Evolutionary conservation across 2,113 vertebrate species (phyloP).

Genomic region (Herpailurus yagouaroundi): DNA sequence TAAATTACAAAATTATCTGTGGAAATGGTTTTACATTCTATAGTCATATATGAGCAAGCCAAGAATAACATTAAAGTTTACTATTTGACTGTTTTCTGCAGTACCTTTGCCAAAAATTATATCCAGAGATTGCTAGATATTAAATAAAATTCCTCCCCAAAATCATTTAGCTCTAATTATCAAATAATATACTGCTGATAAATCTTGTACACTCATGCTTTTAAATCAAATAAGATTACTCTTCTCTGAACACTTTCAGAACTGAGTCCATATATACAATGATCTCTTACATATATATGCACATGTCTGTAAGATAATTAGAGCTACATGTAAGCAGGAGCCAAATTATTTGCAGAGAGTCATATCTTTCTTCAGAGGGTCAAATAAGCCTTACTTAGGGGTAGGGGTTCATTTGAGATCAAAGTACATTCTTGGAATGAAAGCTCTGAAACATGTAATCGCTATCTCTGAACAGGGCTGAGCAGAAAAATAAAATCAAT

Average conservation of each 20-base stretch:
- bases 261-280: neutral
- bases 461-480: neutral
- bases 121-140: neutral
- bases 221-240: constrained; percentile 43
- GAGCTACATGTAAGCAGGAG: neutral
- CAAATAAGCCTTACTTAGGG: neutral
- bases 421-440: neutral
- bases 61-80: constrained; percentile 22
- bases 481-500: neutral
- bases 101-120: constrained; percentile 42
- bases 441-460: constrained; percentile 37
- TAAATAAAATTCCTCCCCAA: constrained; percentile 22
- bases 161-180: constrained; percentile 48
- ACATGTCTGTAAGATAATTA: neutral
- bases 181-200: constrained; percentile 50
- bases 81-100: constrained; percentile 5
- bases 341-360: neutral
- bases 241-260: constrained; percentile 19
- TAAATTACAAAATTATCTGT: constrained; percentile 56
- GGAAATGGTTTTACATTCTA: constrained; percentile 33
- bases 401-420: neutral
- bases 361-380: neutral
- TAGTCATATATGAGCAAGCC: neutral
- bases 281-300: neutral
- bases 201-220: constrained; percentile 24